Evolutionary conservation across 53 echinoderm and acorn worm species (phyloP).

Genomic region (Echinometra lucunter): DNA sequence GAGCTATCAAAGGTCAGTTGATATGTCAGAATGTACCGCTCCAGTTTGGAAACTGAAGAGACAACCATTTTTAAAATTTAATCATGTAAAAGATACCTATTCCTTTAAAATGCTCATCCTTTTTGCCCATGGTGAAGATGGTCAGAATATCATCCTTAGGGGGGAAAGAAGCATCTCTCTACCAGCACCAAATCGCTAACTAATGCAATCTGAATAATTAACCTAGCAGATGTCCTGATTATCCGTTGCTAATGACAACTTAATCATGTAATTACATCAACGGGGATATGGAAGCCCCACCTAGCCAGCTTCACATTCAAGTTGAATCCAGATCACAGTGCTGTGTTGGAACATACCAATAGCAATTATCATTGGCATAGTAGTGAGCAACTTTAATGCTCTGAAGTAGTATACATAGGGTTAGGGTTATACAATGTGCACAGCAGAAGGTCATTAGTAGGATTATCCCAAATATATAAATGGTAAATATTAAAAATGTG

Average conservation of each 20-base stretch:
- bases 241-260: constrained; percentile 1
- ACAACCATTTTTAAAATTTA: neutral
- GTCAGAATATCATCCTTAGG: neutral
- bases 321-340: neutral
- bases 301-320: neutral
- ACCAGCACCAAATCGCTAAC: neutral
- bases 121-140: neutral
- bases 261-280: constrained; percentile 11
- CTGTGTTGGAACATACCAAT: neutral
- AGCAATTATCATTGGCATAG: neutral
- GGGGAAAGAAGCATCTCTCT: neutral
- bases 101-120: neutral
- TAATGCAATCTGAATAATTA: constrained; percentile 1
- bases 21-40: neutral
- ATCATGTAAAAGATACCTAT: neutral
- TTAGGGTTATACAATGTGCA: no score
- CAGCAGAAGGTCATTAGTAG: no score
- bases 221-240: neutral
- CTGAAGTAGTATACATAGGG: no score
- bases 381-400: no score
- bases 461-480: no score
- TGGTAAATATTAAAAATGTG: no score
- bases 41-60: neutral
- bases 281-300: neutral
- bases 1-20: no score